Evolutionary conservation across 2,113 vertebrate species (phyloP).

Genomic region (Pseudonaja textilis): DNA sequence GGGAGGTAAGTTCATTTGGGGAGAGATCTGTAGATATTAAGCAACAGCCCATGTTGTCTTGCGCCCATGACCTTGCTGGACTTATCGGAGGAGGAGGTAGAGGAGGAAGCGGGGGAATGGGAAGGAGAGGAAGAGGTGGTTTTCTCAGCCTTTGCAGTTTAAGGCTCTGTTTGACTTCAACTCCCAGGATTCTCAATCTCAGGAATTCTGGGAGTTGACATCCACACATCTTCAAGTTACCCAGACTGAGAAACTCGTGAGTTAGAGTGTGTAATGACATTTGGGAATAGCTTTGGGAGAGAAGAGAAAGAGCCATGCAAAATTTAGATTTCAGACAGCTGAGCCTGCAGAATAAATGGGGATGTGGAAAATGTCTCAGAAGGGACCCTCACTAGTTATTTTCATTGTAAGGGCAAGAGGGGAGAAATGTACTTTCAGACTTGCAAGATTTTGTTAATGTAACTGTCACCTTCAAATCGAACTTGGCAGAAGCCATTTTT

Average conservation of each 20-base stretch:
- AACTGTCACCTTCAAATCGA: not conserved
- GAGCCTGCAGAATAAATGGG: not conserved
- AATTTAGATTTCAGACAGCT: not conserved
- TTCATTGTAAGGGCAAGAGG: not conserved
- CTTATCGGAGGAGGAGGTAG: not conserved
- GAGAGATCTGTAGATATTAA: not conserved
- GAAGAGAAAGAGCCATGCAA: not conserved
- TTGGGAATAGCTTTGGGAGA: not conserved
- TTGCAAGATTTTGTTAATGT: not conserved
- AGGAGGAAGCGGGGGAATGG: not conserved
- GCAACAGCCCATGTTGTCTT: not conserved
- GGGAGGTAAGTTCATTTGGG: conserved; percentile 9
- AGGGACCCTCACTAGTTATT: not conserved
- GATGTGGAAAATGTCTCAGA: not conserved
- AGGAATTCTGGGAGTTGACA: not conserved
- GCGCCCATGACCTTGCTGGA: not conserved
- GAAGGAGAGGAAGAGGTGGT: not conserved
- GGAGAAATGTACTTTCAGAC: not conserved
- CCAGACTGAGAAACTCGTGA: not conserved
- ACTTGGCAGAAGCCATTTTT: too few relatives aligned
- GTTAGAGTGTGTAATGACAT: not conserved
- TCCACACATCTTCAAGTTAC: not conserved
- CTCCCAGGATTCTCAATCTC: not conserved
- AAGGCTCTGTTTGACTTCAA: not conserved
- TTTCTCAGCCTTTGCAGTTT: not conserved